Conservation (phyloP, 2,113 vertebrate species). For the Conger conger region DNA sequence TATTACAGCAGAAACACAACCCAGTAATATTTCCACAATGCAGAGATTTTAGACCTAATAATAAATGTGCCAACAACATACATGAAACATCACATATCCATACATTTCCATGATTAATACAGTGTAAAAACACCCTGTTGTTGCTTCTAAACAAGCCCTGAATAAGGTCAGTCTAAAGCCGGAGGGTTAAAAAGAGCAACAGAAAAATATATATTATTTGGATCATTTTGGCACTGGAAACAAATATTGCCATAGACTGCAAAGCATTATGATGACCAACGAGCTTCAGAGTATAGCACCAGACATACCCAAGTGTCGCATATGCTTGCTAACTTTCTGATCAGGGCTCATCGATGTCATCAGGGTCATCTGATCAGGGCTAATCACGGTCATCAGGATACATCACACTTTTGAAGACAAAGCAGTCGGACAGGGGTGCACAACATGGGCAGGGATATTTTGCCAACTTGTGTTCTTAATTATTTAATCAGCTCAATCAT, state of each 20-base stretch:
- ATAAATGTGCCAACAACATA: background rate
- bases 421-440: no score
- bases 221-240: background rate
- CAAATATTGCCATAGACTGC: background rate
- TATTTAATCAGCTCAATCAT: no score
- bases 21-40: conserved; percentile 19
- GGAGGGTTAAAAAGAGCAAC: conserved; percentile 2
- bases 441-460: no score
- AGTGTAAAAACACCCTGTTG: conserved; percentile 2
- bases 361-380: background rate
- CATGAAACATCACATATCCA: conserved; percentile 1
- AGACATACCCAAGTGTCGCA: background rate
- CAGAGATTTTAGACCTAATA: background rate
- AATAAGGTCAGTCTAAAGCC: conserved; percentile 3
- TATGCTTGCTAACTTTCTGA: background rate
- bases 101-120: conserved; percentile 14
- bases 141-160: background rate
- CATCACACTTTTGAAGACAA: background rate
- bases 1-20: conserved; percentile 17
- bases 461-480: no score
- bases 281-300: background rate
- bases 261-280: conserved; percentile 11
- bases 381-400: background rate
- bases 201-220: background rate
- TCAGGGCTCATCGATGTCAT: background rate